Percentiles rank a stretch among this genome's conserved stretches.
These are phyloP conservation scores for Hypothenemus hampei DNA, from an alignment of 1,140 invertebrate species.

Conservation along the genomic window DNA sequence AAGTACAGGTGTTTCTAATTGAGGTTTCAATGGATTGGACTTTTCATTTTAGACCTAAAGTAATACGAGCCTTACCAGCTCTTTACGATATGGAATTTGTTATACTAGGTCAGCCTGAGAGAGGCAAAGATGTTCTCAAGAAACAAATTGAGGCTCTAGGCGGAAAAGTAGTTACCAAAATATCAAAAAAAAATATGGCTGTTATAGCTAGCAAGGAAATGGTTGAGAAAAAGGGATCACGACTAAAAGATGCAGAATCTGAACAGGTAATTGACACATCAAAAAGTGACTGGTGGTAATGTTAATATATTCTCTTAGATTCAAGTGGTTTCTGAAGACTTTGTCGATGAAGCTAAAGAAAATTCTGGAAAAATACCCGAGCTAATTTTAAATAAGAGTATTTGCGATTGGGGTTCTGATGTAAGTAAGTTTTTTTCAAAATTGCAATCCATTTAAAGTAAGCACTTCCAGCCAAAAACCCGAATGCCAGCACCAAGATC, in stretches of 20 bases:
- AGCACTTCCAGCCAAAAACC: constrained; percentile 48
- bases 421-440: constrained; percentile 47
- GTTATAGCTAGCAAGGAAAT: constrained; percentile 70
- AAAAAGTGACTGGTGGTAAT: background rate
- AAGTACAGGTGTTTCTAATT: constrained; percentile 23
- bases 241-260: constrained; percentile 63
- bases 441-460: background rate
- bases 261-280: constrained; percentile 51
- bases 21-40: background rate
- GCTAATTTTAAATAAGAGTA: constrained; percentile 65
- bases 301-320: constrained; percentile 10
- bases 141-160: constrained; percentile 68
- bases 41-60: constrained; percentile 51
- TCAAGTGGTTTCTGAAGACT: constrained; percentile 75
- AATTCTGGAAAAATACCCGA: constrained; percentile 54
- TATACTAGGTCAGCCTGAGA: constrained; percentile 59
- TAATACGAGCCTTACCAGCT: constrained; percentile 56
- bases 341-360: constrained; percentile 64
- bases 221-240: constrained; percentile 59
- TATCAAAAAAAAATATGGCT: constrained; percentile 63
- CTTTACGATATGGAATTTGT: constrained; percentile 77
- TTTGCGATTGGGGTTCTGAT: constrained; percentile 80
- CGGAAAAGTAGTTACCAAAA: constrained; percentile 64
- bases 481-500: constrained; percentile 52
- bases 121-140: constrained; percentile 60